Evolutionary conservation across 2,797 vertebrate species (phyloP).

Genomic region (Odontamblyopus lacepedii): DNA sequence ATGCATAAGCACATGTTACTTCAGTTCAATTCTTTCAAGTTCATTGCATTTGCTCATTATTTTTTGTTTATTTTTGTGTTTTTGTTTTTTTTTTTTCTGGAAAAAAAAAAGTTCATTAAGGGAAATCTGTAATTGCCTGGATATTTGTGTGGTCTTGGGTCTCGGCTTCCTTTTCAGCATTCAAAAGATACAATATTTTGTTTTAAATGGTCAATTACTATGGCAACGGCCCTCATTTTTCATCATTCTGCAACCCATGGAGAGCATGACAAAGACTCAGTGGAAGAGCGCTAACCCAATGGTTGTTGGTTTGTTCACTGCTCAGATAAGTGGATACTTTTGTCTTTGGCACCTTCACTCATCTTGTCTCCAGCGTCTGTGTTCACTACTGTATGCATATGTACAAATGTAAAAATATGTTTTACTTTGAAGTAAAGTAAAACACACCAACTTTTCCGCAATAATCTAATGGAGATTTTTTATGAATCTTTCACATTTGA

Average conservation of each 20-base stretch:
- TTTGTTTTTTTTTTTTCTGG: too few species aligned
- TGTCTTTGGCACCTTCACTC: not conserved
- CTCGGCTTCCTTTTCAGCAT: too few species aligned
- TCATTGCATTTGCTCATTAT: not conserved
- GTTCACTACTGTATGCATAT: not conserved
- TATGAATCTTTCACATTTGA: conserved; percentile 38
- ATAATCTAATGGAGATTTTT: not conserved
- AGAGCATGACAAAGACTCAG: not conserved
- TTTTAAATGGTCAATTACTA: too few species aligned
- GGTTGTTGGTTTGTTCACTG: not conserved
- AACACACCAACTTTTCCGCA: not conserved
- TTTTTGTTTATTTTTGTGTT: not conserved
- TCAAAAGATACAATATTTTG: too few species aligned
- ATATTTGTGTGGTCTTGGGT: not conserved
- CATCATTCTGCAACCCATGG: too few species aligned
- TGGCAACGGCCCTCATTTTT: too few species aligned
- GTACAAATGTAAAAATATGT: not conserved
- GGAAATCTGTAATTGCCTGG: not conserved
- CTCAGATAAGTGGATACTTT: not conserved
- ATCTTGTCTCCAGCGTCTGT: too few species aligned
- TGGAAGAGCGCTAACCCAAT: not conserved
- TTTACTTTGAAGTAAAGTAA: not conserved
- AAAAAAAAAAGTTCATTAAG: too few species aligned
- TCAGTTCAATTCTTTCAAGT: not conserved
- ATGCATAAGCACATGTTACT: not conserved